Evolutionary conservation across 2,113 vertebrate genomes (phyloP), one percentile per base, ranked within the genome.

Genomic region (Cricetomys ansorgei): DNA sequence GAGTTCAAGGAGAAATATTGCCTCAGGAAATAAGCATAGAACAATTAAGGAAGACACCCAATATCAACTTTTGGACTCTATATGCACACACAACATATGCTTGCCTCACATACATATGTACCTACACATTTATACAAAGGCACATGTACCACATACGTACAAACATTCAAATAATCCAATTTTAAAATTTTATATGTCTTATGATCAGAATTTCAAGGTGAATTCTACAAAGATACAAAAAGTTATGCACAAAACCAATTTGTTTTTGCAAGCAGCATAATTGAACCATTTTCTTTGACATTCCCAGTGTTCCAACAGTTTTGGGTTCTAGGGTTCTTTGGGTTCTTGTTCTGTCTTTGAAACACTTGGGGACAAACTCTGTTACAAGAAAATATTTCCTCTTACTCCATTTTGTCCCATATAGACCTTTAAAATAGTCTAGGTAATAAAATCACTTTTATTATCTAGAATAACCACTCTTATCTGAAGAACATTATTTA

Each of bases 261-360:
- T 59, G 3, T 34, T 45, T 50, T 29, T 88, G 23, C 4, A 64
- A 25, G 5, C 8, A 88, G 21, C 12, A 7, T 23, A 31, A 31
- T 7, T 62, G 1, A 37, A 15, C 7, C 11, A 2, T n/a, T 88
- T 53, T 86, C 7, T 1, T 57, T n/a, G 0, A 1, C 1, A 72
- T 85, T 70, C 65, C n/a, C 7, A 65, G 29, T 45, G 10, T 11
- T 86, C 76, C 64, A 17, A 7, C 15, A 37, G 16, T 43, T 65
- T 7, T 48, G 77, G 7, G 12, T 31, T 88, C 2, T 11, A 5
- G 6, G 4, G 0, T 0, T 4, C 55, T 90, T 11, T 6, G 6
- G 4, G 0, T 0, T 4, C 55, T 90, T 75, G 6, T 45, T 65
- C 10, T 17, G 23, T 75, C 25, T 94, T 91, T 15, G 53, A 75